phyloP scores from a whole-genome alignment of 1,140 invertebrate genomes.

The Bombyx mandarina region DNA sequence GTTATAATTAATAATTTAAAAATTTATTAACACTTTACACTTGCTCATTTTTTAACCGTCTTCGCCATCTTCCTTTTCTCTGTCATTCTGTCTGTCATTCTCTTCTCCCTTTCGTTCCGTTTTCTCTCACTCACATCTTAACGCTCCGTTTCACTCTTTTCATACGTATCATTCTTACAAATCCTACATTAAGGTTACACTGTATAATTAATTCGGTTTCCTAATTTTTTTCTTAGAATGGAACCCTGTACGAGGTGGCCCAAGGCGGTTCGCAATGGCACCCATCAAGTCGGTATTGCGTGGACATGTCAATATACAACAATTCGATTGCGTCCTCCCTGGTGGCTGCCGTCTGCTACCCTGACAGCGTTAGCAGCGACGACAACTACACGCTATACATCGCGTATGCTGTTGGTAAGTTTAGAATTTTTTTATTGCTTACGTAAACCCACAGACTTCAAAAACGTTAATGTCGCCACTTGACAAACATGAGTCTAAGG shows the following conservation, averaged over 20 bases:
- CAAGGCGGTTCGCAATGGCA: constrained; percentile 29
- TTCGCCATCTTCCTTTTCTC: too few species aligned
- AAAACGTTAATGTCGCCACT: too few species aligned
- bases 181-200: background rate
- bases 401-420: constrained; percentile 50
- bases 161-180: too few species aligned
- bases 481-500: too few species aligned
- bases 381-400: constrained; percentile 39
- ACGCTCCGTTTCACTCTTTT: too few species aligned
- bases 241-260: constrained; percentile 38
- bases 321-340: constrained; percentile 20
- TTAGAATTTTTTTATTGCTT: background rate
- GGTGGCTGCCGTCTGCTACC: constrained; percentile 45
- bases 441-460: too few species aligned
- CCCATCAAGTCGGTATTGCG: constrained; percentile 27
- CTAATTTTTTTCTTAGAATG: constrained; percentile 39
- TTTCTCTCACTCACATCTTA: too few species aligned
- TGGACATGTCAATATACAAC: constrained; percentile 41
- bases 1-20: too few species aligned
- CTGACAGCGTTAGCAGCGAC: constrained; percentile 20
- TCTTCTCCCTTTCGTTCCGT: too few species aligned
- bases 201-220: background rate
- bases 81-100: too few species aligned
- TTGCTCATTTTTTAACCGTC: too few species aligned
- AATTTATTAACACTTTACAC: too few species aligned